Percentiles rank a stretch among this genome's conserved stretches.
Conservation (phyloP, 1,140 invertebrate species). For the Neodiprion virginianus region DNA sequence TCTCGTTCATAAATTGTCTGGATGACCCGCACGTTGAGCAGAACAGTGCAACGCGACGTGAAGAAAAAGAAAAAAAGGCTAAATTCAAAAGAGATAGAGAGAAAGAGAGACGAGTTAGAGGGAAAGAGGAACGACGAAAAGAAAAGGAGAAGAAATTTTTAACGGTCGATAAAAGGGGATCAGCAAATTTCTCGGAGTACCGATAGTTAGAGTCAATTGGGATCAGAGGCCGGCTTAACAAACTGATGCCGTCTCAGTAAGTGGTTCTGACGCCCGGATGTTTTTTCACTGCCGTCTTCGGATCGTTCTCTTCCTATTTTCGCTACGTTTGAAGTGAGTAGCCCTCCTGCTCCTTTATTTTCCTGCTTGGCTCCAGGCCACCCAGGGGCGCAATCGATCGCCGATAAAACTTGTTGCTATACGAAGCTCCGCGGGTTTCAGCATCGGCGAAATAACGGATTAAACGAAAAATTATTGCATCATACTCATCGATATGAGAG, state of each 20-base stretch:
- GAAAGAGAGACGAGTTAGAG: not conserved
- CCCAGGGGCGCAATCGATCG: not conserved
- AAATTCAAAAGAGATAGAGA: not conserved
- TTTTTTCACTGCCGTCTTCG: not conserved
- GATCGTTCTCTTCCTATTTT: not conserved
- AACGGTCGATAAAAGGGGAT: not conserved
- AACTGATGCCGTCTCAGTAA: not conserved
- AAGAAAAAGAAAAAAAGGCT: too few relatives aligned
- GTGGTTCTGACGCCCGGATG: not conserved
- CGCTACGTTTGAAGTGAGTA: slow-evolving; percentile 1
- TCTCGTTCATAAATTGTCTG: too few relatives aligned
- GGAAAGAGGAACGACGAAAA: not conserved
- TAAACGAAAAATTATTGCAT: not conserved
- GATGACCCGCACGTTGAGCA: too few relatives aligned
- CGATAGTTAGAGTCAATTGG: slow-evolving; percentile 1
- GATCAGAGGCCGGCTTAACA: not conserved
- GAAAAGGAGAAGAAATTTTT: not conserved
- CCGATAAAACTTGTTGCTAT: slow-evolving; percentile 3
- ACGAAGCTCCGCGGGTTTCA: not conserved
- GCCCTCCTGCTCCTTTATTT: not conserved
- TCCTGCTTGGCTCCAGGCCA: not conserved
- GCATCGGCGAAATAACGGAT: not conserved
- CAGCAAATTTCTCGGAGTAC: not conserved
- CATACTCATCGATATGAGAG: not conserved
- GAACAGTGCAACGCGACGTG: too few relatives aligned